phyloP scores from a whole-genome alignment of 2,888 invertebrate genomes.

The Eristalis intricaria region DNA sequence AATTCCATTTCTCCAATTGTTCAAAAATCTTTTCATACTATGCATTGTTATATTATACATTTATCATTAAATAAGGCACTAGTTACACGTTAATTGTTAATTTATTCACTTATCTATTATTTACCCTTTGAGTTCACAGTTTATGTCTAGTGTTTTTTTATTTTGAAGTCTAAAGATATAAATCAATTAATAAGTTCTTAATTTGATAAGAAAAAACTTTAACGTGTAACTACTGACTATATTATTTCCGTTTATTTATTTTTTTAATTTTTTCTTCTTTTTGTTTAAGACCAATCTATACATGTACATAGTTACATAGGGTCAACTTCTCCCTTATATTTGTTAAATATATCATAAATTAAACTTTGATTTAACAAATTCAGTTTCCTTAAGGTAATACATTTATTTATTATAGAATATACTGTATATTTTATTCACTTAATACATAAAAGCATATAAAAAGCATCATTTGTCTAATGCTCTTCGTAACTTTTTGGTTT shows the following conservation, averaged over 20 bases:
- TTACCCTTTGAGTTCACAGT: constrained; percentile 70
- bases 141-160: constrained; percentile 40
- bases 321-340: constrained; percentile 22
- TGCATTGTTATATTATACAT: constrained; percentile 52
- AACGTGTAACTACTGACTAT: constrained; percentile 81
- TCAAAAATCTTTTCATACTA: constrained; percentile 10
- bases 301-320: constrained; percentile 59
- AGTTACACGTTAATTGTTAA: constrained; percentile 79
- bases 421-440: constrained; percentile 28
- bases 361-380: constrained; percentile 58
- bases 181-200: constrained; percentile 61
- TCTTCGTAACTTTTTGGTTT: constrained; percentile 50
- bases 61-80: constrained; percentile 79
- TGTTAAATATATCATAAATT: constrained; percentile 38
- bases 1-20: constrained; percentile 20
- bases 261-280: constrained; percentile 49
- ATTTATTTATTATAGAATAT: constrained; percentile 57
- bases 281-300: constrained; percentile 73
- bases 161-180: constrained; percentile 61
- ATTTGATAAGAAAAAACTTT: constrained; percentile 71
- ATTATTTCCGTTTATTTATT: constrained; percentile 74
- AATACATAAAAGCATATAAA: constrained; percentile 69
- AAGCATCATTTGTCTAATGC: constrained; percentile 59
- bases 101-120: constrained; percentile 61
- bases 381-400: constrained; percentile 51